These are phyloP conservation scores for Sesia bembeciformis DNA, from an alignment of 2,888 invertebrate genomes.

Conservation along the genomic window DNA sequence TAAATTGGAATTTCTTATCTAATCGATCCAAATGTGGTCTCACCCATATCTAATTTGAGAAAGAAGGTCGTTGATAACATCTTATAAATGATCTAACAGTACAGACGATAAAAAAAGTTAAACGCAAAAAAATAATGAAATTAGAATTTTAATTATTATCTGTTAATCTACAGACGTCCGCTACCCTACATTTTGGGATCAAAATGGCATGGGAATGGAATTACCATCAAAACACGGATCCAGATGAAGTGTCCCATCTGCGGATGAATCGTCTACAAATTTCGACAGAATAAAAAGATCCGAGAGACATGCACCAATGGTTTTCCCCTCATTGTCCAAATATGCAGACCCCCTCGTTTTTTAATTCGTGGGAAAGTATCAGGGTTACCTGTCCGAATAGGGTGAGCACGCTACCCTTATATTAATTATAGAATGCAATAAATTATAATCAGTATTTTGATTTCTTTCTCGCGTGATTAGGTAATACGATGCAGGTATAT, in stretches of 20 bases:
- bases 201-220: constrained; percentile 10
- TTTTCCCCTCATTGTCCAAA: constrained; percentile 45
- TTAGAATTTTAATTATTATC: neutral
- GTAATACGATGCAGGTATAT: constrained; percentile 34
- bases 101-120: too few species aligned
- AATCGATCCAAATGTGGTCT: too few species aligned
- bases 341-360: constrained; percentile 46
- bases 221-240: constrained; percentile 7
- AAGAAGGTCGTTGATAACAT: too few species aligned
- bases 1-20: too few species aligned
- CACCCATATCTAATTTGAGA: too few species aligned
- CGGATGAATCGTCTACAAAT: constrained; percentile 24
- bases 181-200: constrained; percentile 5
- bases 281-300: constrained; percentile 24
- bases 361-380: constrained; percentile 55
- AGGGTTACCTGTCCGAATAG: constrained; percentile 42
- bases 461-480: constrained; percentile 47
- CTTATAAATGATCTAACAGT: too few species aligned
- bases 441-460: constrained; percentile 66
- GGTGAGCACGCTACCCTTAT: constrained; percentile 35
- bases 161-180: neutral
- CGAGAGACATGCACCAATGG: constrained; percentile 42
- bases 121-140: neutral
- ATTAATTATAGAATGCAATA: constrained; percentile 60
- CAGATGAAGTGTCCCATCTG: constrained; percentile 6